A percentile compares a stretch with the other conserved stretches of the same genome.
phyloP scores from a whole-genome alignment of 2,888 invertebrate genomes.

The Aphidoletes aphidimyza region DNA sequence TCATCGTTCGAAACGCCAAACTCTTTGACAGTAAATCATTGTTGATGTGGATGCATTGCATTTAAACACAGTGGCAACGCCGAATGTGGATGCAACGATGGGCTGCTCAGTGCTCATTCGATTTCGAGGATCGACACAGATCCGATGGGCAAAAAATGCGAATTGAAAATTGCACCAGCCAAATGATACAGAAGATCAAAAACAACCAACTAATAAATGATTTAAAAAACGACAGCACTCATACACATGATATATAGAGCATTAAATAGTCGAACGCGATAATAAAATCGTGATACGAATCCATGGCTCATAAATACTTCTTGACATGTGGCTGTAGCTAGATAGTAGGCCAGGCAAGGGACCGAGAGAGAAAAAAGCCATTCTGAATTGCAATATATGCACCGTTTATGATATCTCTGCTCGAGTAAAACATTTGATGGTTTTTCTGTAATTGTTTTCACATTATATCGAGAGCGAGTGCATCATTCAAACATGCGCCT shows the following conservation, averaged over 20 bases:
- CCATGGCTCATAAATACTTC: conserved; percentile 40
- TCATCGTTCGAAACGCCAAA: conserved; percentile 15
- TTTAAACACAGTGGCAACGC: neutral
- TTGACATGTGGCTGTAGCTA: conserved; percentile 2
- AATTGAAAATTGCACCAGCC: conserved; percentile 40
- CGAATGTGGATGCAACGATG: neutral
- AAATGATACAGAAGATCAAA: conserved; percentile 21
- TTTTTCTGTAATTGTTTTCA: conserved; percentile 54
- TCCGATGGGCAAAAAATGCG: neutral
- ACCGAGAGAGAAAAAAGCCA: conserved; percentile 7
- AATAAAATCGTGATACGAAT: conserved; percentile 54
- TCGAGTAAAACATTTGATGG: conserved; percentile 24
- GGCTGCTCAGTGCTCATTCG: neutral
- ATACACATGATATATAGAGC: conserved; percentile 38
- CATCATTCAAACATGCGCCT: conserved; percentile 16
- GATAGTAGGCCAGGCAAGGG: neutral
- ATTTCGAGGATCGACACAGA: conserved; percentile 40
- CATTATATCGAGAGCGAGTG: conserved; percentile 49
- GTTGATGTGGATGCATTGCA: conserved; percentile 55
- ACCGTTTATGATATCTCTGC: conserved; percentile 34
- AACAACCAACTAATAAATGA: conserved; percentile 52
- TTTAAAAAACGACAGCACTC: conserved; percentile 47
- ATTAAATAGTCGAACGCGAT: conserved; percentile 53
- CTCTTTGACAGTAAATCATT: conserved; percentile 55
- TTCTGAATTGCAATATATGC: conserved; percentile 30